Base-by-base conservation (phyloP, 2,113 vertebrate genomes). In the Bos taurus region DNA sequence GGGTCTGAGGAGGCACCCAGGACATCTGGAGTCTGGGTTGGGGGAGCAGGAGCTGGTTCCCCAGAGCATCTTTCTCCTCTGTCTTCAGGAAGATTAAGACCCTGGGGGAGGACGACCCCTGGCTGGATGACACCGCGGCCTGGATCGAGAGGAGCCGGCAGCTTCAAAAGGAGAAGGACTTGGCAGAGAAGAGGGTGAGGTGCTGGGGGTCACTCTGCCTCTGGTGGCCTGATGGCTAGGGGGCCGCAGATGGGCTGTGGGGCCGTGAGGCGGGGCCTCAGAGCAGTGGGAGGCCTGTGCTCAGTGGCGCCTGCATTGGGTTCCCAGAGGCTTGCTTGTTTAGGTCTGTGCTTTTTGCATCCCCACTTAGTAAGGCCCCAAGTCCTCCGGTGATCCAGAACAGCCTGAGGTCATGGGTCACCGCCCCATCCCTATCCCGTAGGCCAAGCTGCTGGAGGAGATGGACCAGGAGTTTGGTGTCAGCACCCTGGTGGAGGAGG, bases 391-490 rank as follows among this genome's bases (percentile, higher is more conserved):
- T 60, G 74, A 50, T 15, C 19, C 30, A 23, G 21, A 60, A 17
- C 28, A 40, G 9, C 62, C 23, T 9, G 40, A 87, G 43, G 46
- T 62, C 5, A 25, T 10, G 64, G 87, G 52, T 81, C 25, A 40
- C 28, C 3, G 17, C 16, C 14, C 33, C 1, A 2, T 62, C 3
- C 2, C 21, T 54, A 7, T 92, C 15, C n/a, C 3, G 0, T 52
- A 99, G 99, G 99, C 99, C 90, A 99, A 99, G 94, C 99, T 99
- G 7, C 98, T 99, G 67, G 99, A 99, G 94, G 99, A 99, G 97
- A 99, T 99, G 99, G 99, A 99, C 57, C 98, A 99, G 89, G 99
- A 99, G 98, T 99, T 99, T 89, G 99, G 99, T 0, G 99, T 99
- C 67, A 99, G 99, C 99, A 99, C 97, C 86, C 98, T 99, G 78